phyloP scores from a whole-genome alignment of 2,797 vertebrate genomes.

The Lindbergichthys nudifrons region DNA sequence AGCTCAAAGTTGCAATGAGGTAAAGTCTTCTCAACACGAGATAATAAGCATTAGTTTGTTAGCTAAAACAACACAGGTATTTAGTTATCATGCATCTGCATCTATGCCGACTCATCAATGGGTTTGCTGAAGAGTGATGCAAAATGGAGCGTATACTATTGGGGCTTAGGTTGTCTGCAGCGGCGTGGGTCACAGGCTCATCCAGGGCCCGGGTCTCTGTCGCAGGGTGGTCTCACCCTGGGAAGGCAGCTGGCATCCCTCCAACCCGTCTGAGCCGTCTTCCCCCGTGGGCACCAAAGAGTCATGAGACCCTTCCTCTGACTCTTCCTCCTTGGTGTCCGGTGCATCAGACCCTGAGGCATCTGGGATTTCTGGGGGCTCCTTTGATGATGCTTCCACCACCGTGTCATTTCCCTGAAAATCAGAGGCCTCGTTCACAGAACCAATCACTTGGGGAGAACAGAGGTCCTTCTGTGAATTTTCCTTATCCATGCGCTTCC shows the following conservation, averaged over 20 bases:
- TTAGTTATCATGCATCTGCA: conserved; percentile 31
- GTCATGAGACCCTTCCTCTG: conserved; percentile 50
- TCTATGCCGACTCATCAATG: conserved; percentile 14
- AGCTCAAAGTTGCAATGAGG: conserved; percentile 35
- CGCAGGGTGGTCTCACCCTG: conserved; percentile 67
- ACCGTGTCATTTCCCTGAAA: conserved; percentile 46
- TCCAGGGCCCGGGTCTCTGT: conserved; percentile 81
- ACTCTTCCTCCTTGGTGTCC: conserved; percentile 37
- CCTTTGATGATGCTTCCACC: conserved; percentile 41
- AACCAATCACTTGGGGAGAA: conserved; percentile 63
- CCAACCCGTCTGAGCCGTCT: conserved; percentile 14
- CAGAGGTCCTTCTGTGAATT: conserved; percentile 73
- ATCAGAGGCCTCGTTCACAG: conserved; percentile 52
- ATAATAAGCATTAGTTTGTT: conserved; percentile 28
- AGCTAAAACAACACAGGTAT: conserved; percentile 33
- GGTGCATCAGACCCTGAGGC: conserved; percentile 33
- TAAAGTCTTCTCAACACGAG: conserved; percentile 35
- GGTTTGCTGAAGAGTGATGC: conserved; percentile 14
- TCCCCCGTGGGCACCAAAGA: conserved; percentile 31
- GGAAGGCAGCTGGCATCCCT: conserved; percentile 39
- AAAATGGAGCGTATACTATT: conserved; percentile 9
- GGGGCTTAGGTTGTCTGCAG: conserved; percentile 4
- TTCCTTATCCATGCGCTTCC: conserved; percentile 81
- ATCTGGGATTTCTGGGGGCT: conserved; percentile 44
- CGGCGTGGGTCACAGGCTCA: conserved; percentile 75